These are phyloP conservation scores for Bombus cullumanus DNA, from an alignment of 1,140 invertebrate genomes.

Conservation along the genomic window DNA sequence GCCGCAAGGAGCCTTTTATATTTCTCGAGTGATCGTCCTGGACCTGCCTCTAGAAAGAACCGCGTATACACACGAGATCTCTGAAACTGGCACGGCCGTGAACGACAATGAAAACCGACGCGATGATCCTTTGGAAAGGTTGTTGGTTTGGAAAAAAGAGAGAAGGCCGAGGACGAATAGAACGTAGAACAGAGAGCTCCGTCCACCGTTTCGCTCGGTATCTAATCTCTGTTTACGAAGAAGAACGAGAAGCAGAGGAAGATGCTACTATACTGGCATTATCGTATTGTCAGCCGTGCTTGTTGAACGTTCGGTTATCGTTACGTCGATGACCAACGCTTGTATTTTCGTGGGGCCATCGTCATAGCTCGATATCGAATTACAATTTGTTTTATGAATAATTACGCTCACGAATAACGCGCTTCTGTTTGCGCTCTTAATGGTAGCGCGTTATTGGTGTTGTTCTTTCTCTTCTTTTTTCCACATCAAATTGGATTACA, in stretches of 20 bases:
- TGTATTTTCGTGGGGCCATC: conserved; percentile 1
- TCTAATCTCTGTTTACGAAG: conserved; percentile 36
- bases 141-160: not conserved
- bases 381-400: not conserved
- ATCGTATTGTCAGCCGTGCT: conserved; percentile 31
- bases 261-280: conserved; percentile 2
- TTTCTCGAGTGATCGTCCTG: conserved; percentile 50
- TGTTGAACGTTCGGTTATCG: conserved; percentile 34
- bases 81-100: not conserved
- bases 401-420: not conserved
- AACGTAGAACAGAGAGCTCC: not conserved
- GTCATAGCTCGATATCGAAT: not conserved
- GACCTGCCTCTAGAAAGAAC: conserved; percentile 18
- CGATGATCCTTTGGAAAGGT: conserved; percentile 10
- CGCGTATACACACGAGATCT: conserved; percentile 10
- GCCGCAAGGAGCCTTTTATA: conserved; percentile 37
- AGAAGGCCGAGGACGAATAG: no score
- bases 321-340: not conserved
- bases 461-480: not conserved
- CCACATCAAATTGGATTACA: not conserved
- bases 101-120: conserved; percentile 35
- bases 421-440: not conserved
- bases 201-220: not conserved
- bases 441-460: not conserved
- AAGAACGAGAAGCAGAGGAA: conserved; percentile 1